Conservation (phyloP, 2,888 invertebrate genomes). For the Molorchus minor region DNA sequence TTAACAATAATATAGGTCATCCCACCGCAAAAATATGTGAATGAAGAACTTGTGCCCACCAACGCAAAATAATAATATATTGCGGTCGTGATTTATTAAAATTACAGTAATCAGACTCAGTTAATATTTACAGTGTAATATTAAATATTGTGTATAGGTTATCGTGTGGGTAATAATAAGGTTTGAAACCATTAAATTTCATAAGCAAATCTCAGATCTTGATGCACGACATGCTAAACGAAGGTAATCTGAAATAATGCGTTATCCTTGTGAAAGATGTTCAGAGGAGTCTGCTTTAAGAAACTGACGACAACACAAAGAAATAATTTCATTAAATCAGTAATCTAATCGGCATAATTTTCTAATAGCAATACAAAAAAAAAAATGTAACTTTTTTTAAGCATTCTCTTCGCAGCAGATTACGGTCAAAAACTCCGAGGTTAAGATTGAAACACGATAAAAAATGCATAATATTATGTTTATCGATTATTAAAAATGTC, state of each 20-base stretch:
- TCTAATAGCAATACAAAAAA: background rate
- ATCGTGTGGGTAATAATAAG: slow-evolving; percentile 60
- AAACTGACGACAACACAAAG: background rate
- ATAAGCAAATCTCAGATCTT: slow-evolving; percentile 60
- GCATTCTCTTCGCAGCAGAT: slow-evolving; percentile 8
- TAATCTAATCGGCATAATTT: background rate
- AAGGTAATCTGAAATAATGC: slow-evolving; percentile 49
- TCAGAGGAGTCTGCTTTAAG: slow-evolving; percentile 34
- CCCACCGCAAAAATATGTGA: slow-evolving; percentile 30
- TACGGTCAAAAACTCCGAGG: slow-evolving; percentile 19
- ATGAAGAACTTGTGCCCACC: slow-evolving; percentile 43
- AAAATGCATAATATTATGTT: slow-evolving; percentile 22
- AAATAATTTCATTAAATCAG: background rate
- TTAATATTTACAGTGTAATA: slow-evolving; percentile 56
- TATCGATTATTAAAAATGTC: slow-evolving; percentile 17
- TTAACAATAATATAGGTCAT: slow-evolving; percentile 42
- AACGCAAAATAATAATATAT: slow-evolving; percentile 46
- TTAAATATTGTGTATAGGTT: slow-evolving; percentile 55
- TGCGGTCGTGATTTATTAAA: slow-evolving; percentile 54
- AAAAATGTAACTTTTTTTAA: background rate
- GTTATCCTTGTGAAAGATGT: slow-evolving; percentile 41
- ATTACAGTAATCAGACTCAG: slow-evolving; percentile 55
- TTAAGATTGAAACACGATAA: slow-evolving; percentile 15
- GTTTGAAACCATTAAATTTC: slow-evolving; percentile 60
- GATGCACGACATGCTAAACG: slow-evolving; percentile 60